phyloP scores from a whole-genome alignment of 2,888 invertebrate genomes.

The Drosophila meridionalis region DNA sequence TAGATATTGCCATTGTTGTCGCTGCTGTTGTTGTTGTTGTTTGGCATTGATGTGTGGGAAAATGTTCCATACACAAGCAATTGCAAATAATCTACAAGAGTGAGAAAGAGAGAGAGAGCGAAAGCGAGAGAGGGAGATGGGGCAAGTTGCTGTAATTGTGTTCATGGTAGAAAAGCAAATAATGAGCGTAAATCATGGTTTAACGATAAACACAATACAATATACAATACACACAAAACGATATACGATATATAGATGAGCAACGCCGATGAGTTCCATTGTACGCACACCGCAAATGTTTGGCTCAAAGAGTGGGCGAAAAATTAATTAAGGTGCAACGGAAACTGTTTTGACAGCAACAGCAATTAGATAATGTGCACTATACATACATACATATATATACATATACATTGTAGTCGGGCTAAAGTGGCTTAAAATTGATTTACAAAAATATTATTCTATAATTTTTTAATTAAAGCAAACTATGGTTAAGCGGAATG shows the following conservation, averaged over 20 bases:
- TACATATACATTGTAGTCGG: not conserved
- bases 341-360: slow-evolving; percentile 37
- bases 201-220: slow-evolving; percentile 72
- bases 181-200: slow-evolving; percentile 80
- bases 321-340: slow-evolving; percentile 52
- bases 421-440: slow-evolving; percentile 3
- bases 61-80: slow-evolving; percentile 55
- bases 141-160: slow-evolving; percentile 31
- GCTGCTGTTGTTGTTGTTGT: slow-evolving; percentile 27
- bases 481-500: not conserved
- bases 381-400: not conserved
- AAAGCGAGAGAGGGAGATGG: not conserved
- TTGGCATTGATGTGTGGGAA: slow-evolving; percentile 71
- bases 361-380: slow-evolving; percentile 15
- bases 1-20: slow-evolving; percentile 39
- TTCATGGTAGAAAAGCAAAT: slow-evolving; percentile 58
- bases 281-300: slow-evolving; percentile 11
- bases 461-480: slow-evolving; percentile 1
- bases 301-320: slow-evolving; percentile 14
- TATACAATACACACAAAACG: slow-evolving; percentile 28
- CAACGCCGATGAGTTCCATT: slow-evolving; percentile 22
- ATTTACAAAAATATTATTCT: slow-evolving; percentile 10
- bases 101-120: not conserved
- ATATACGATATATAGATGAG: slow-evolving; percentile 19
- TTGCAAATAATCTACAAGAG: slow-evolving; percentile 33